Base-by-base conservation (phyloP, 2,113 vertebrate species). In the Hylia prasina region DNA sequence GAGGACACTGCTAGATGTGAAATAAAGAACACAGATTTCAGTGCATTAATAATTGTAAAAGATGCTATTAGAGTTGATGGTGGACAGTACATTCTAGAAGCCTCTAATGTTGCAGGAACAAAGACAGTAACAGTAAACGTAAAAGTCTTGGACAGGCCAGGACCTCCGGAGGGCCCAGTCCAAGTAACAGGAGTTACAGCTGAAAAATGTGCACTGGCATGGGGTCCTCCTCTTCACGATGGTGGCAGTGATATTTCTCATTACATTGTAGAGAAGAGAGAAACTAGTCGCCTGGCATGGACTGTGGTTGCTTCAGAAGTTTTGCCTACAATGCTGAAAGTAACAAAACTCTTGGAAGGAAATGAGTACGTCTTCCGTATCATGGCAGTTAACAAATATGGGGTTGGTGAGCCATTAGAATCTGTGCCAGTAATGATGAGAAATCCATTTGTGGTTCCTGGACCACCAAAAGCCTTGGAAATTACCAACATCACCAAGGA, bases 321-420 rank as follows among this genome's bases (percentile, higher is more conserved):
- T 97, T 96, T 98, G 94, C 99, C 99, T 90, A 99, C 99, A 79
- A 99, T 99, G 98, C 93, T 99, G 65, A 99, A 99, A 97, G 98
- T 99, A 96, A 99, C 99, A 85, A 99, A 99, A 95, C 98, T 99
- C 72, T 95, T 99, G 88, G 98, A 99, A 97, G 99, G 99, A 85
- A 99, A 99, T 96, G 99, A 99, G 89, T 99, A 99, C 70, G 95
- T 99, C 88, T 99, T 99, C 98, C 98, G 99, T 96, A 98, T 99
- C 73, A 98, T 99, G 99, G 99, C 98, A 94, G 98, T 99, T 85
- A 99, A 99, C 97, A 99, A 99, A 96, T 99, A 99, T 1, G 99
- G 99, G 39, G 97, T 97, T 54, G 99, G 99, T 45, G 99, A 99
- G 91, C 98, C 99, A 70, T 97, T 99, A 93, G 99, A 99, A 96